Percentiles rank a stretch among this genome's conserved stretches.
Evolutionary conservation across 1,140 invertebrate species (phyloP).

Genomic region (Leptestheria dahalacensis): DNA sequence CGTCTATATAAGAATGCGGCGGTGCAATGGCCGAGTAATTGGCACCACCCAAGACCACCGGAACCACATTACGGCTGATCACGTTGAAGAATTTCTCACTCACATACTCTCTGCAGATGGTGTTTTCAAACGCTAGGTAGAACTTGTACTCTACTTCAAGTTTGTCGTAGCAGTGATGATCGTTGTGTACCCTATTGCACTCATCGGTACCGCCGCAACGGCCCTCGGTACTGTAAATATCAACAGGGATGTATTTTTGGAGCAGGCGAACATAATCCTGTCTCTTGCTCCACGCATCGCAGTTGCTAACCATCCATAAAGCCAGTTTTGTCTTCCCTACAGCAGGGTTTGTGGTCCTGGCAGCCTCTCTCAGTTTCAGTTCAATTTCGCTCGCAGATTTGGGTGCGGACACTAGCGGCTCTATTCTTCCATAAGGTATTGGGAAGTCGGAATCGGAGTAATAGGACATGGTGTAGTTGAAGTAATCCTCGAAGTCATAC

Average conservation of each 20-base stretch:
- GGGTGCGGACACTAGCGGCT: neutral
- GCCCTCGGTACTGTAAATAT: slow-evolving; percentile 30
- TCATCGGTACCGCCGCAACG: slow-evolving; percentile 25
- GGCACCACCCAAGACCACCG: slow-evolving; percentile 26
- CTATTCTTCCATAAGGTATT: slow-evolving; percentile 22
- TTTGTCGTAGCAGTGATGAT: neutral
- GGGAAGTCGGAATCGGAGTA: slow-evolving; percentile 27
- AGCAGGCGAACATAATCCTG: slow-evolving; percentile 28
- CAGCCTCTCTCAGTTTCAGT: too few relatives aligned
- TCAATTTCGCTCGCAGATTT: neutral
- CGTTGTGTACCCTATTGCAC: slow-evolving; percentile 6
- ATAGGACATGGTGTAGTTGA: slow-evolving; percentile 37
- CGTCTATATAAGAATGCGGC: slow-evolving; percentile 27
- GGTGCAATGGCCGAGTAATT: slow-evolving; percentile 24
- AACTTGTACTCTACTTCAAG: slow-evolving; percentile 25
- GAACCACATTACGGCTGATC: slow-evolving; percentile 22
- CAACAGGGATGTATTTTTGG: slow-evolving; percentile 30
- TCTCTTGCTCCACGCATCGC: slow-evolving; percentile 26
- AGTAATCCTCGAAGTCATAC: slow-evolving; percentile 19
- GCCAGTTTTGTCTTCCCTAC: slow-evolving; percentile 20
- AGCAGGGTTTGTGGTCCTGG: neutral
- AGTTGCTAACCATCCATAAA: too few relatives aligned
- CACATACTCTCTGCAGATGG: slow-evolving; percentile 31
- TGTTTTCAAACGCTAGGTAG: slow-evolving; percentile 34
- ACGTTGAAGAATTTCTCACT: slow-evolving; percentile 30